Conservation (phyloP, 2,888 invertebrate genomes). For the Rotaria macrura region DNA sequence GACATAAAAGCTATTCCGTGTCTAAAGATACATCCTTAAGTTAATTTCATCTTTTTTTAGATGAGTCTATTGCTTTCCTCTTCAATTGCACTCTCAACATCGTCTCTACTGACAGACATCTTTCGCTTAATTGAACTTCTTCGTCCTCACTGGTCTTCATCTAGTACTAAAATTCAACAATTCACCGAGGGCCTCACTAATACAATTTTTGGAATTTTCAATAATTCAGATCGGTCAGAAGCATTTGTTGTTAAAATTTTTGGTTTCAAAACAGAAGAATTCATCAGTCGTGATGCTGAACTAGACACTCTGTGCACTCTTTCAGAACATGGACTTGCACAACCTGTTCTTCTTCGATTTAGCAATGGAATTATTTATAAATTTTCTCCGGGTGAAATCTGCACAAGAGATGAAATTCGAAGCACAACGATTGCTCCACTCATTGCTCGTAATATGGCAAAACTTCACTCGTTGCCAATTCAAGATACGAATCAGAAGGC, state of each 20-base stretch:
- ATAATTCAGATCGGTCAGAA: background rate
- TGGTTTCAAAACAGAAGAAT: conserved; percentile 42
- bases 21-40: too few relatives aligned
- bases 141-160: background rate
- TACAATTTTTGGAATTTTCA: background rate
- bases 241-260: conserved; percentile 41
- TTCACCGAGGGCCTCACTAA: background rate
- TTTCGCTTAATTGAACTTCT: background rate
- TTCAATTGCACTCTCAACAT: background rate
- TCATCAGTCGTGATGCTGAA: conserved; percentile 40
- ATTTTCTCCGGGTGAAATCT: conserved; percentile 32
- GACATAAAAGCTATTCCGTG: too few relatives aligned
- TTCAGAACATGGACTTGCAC: background rate
- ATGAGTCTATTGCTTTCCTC: background rate
- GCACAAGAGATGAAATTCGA: conserved; percentile 23
- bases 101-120: background rate
- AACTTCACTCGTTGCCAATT: background rate
- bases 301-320: conserved; percentile 22
- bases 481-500: background rate
- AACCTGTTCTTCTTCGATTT: conserved; percentile 29
- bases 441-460: background rate
- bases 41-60: background rate
- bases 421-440: conserved; percentile 19
- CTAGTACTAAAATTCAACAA: background rate
- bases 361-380: conserved; percentile 35